Evolutionary conservation across 1,140 invertebrate species (phyloP), one percentile per base, ranked within the genome.

Genomic region (Spodoptera frugiperda): DNA sequence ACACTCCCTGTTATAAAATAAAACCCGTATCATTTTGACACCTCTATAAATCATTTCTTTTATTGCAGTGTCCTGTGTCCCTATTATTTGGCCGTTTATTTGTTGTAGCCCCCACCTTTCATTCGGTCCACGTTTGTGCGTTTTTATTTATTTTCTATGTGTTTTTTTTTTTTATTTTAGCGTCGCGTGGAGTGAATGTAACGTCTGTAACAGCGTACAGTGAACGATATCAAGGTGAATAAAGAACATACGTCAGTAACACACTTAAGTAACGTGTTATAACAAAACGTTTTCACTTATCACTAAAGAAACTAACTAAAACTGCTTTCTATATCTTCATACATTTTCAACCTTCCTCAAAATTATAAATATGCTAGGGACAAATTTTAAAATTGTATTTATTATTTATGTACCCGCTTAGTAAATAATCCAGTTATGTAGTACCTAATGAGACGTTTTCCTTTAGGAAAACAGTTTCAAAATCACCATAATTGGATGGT

Each of bases 31-130:
- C 82, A 82, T 80, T 83, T 78, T 83, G 80, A 84, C 80, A 86
- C 76, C 55, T 54, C 54, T 65, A 87, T 87, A 87, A 87, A 87
- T 86, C 84, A 86, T 84, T 80, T 79, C 81, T 86, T 86, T 86
- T 87, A 86, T 86, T 77, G 73, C 81, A 68, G 57, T 46, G 67
- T 75, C 48, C 48, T 15, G 14, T 72, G 59, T 54, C 81, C 79
- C 84, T 79, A 79, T 84, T 86, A 81, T 84, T 82, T 79, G 82
- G 67, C 44, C 72, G 68, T 55, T 85, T 86, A 78, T 86, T 86
- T 84, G 82, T 80, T 77, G 77, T 67, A 76, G 51, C 74, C 81
- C 72, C 82, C 78, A 75, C 17, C 74, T 73, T 76, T 80, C 76
- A 79, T 80, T 76, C 77, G 61, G 76, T 81, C 74, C 75, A 84